Evolutionary conservation across 2,888 invertebrate species (phyloP), one percentile per base, ranked within the genome.

Genomic region (Zygothrica quintamaculata): DNA sequence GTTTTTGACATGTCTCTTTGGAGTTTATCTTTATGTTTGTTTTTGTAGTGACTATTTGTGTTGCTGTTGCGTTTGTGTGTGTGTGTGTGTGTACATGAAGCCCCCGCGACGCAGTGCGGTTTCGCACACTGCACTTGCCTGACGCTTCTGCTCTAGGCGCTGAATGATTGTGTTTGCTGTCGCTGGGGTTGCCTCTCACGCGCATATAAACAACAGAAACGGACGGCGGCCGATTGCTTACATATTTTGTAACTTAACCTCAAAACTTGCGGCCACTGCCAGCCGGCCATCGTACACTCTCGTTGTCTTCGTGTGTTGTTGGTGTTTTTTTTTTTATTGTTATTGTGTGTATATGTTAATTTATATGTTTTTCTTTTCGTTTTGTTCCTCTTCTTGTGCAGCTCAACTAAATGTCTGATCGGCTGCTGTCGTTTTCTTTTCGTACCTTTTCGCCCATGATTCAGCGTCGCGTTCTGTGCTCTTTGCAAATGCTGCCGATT

Each of bases 231-330:
- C 74, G 60, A 50, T 48, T 66, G 66, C 77, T 78, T 76, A 73
- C 74, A 84, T 70, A 80, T 71, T 77, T 82, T 76, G 76, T 82
- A 85, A 85, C 85, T 82, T 80, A 80, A 80, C 80, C 80, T 80
- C 80, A 85, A 82, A 70, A 62, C 55, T 64, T 74, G 78, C 65
- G 65, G 58, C 69, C 59, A 55, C 62, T 77, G 62, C 78, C 62
- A 74, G 62, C 78, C 78, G 74, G 74, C 53, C 50, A 58, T 44
- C 60, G 56, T 80, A 57, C 61, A 64, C 37, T 46, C 31, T 34
- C 39, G 11, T 36, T 18, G 52, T 52, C 36, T 16, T 31, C 18
- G n/a, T 29, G 5, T 46, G 36, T 51, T 33, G 29, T 42, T 29
- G 42, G 40, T 56, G 18, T 40, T 56, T 48, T 46, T 51, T 16